phyloP scores from a whole-genome alignment of 2,113 vertebrate genomes.

The Ellobius talpinus region DNA sequence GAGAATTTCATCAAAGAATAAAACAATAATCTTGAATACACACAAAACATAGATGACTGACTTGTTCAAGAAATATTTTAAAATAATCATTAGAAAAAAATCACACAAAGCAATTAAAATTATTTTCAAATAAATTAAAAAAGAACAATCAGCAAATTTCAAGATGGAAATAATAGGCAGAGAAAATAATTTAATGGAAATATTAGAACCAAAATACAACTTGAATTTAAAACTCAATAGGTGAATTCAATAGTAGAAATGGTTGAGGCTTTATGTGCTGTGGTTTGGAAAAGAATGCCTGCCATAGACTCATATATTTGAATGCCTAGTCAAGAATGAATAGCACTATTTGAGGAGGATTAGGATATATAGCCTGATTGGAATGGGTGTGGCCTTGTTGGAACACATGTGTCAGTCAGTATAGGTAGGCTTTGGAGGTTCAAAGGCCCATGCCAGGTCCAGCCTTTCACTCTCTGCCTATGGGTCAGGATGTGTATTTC shows the following conservation, averaged over 20 bases:
- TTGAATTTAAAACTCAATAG: not conserved
- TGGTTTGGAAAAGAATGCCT: too few relatives aligned
- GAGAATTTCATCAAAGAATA: not conserved
- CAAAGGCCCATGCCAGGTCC: not conserved
- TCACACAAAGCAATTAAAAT: not conserved
- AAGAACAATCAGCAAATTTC: not conserved
- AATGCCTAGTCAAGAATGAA: not conserved
- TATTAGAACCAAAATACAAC: not conserved
- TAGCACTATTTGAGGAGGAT: not conserved
- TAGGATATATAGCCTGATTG: not conserved
- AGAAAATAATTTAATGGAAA: not conserved
- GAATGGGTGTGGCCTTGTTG: not conserved
- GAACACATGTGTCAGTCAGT: not conserved
- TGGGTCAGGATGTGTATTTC: not conserved
- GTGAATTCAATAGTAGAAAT: not conserved
- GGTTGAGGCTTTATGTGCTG: not conserved
- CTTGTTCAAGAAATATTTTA: not conserved
- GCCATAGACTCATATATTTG: not conserved
- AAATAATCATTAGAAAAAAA: not conserved
- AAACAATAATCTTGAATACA: not conserved
- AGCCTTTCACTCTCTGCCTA: not conserved
- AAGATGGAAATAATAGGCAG: not conserved
- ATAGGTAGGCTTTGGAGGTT: not conserved
- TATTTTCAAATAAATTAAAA: not conserved
- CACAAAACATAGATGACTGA: not conserved